Evolutionary conservation across 2,888 invertebrate genomes (phyloP).

Genomic region (Corythucha ciliata): DNA sequence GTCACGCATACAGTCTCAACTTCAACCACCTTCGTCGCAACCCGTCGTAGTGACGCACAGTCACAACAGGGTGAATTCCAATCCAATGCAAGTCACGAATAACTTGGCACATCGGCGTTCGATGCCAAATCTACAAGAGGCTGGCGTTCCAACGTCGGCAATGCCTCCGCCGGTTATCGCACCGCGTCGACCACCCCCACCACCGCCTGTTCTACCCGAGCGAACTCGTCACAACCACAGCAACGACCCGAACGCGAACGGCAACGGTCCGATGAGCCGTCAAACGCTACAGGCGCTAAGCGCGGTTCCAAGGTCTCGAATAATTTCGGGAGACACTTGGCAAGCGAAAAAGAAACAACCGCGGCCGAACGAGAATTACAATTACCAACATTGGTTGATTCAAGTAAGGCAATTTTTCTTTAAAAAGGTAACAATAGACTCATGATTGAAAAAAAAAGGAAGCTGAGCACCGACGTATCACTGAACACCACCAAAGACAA

Average conservation of each 20-base stretch:
- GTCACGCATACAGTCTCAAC: constrained; percentile 4
- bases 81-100: background rate
- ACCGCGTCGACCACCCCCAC: constrained; percentile 30
- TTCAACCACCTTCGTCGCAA: too few relatives aligned
- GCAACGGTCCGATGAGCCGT: constrained; percentile 51
- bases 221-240: constrained; percentile 10
- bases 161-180: constrained; percentile 35
- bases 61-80: too few relatives aligned
- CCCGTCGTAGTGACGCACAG: too few relatives aligned
- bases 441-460: constrained; percentile 50
- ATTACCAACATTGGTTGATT: constrained; percentile 85
- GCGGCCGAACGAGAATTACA: constrained; percentile 49
- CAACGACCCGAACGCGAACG: constrained; percentile 42
- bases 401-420: constrained; percentile 47
- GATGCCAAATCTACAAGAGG: constrained; percentile 50
- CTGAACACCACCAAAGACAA: constrained; percentile 49
- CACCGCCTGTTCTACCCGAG: constrained; percentile 43
- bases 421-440: background rate
- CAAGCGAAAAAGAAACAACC: constrained; percentile 51
- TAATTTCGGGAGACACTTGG: constrained; percentile 62
- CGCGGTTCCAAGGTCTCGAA: constrained; percentile 66
- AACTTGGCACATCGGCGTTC: constrained; percentile 47
- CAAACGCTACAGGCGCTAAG: constrained; percentile 62
- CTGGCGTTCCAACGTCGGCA: too few relatives aligned
- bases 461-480: constrained; percentile 74